Evolutionary conservation across 2,113 vertebrate species (phyloP).

Genomic region (Canis aureus): DNA sequence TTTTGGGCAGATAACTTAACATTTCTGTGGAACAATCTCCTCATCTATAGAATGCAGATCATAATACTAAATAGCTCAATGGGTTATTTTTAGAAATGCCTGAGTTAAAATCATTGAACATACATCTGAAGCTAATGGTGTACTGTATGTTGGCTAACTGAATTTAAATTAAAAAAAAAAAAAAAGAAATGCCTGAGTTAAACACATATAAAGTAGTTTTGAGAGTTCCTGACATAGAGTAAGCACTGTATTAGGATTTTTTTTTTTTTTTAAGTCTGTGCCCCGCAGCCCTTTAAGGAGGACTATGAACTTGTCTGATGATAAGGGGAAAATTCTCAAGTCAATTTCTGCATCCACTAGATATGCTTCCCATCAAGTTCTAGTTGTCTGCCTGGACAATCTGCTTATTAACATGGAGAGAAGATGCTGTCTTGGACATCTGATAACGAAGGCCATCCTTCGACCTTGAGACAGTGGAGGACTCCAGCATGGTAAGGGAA

Average conservation of each 20-base stretch:
- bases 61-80: background rate
- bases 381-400: background rate
- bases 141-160: too few relatives aligned
- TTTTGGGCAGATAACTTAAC: background rate
- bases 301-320: background rate
- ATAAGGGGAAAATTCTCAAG: background rate
- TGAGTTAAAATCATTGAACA: background rate
- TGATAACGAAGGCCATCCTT: background rate
- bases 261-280: background rate
- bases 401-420: background rate
- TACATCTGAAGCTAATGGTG: too few relatives aligned
- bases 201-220: background rate
- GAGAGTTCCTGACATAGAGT: background rate
- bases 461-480: background rate
- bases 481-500: background rate
- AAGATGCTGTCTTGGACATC: background rate
- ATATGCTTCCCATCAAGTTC: background rate
- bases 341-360: background rate
- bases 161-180: too few relatives aligned
- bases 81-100: background rate
- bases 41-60: background rate
- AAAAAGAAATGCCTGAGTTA: background rate
- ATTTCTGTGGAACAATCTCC: background rate
- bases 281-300: background rate
- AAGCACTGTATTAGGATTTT: background rate